phyloP scores from a whole-genome alignment of 35 echinoderm and acorn worm species.

The Anneissia japonica region DNA sequence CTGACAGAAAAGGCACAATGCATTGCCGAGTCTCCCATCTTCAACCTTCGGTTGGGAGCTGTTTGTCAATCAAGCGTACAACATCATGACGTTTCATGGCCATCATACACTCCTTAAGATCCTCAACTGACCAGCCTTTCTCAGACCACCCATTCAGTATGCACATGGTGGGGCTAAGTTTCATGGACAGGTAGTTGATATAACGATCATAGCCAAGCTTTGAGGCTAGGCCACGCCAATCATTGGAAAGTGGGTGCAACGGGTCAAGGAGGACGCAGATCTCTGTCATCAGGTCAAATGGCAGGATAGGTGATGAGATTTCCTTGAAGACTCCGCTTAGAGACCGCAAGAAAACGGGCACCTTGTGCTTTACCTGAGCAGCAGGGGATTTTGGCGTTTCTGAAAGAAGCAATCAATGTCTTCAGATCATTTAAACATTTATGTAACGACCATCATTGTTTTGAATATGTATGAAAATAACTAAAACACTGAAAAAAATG shows the following conservation, averaged over 20 bases:
- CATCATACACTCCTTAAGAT: not conserved
- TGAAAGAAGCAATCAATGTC: no score
- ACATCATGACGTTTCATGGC: not conserved
- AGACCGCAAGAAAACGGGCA: not conserved
- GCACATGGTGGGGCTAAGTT: not conserved
- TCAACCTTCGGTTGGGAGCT: not conserved
- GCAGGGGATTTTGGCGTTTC: no score
- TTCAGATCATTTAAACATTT: no score
- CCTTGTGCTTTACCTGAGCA: not conserved
- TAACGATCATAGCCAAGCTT: not conserved
- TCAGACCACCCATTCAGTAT: not conserved
- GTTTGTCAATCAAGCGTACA: not conserved
- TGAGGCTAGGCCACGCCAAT: not conserved
- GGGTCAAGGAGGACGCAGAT: not conserved
- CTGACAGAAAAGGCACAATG: no score
- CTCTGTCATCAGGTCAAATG: not conserved
- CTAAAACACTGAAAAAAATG: no score
- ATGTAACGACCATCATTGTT: no score
- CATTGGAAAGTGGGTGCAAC: not conserved
- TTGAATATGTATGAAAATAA: no score
- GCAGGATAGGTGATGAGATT: not conserved
- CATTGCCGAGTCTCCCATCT: no score
- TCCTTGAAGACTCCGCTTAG: not conserved
- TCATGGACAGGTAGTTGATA: not conserved
- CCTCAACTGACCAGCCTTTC: not conserved